Evolutionary conservation across 1,140 invertebrate genomes (phyloP).

Genomic region (Carposina sasakii): DNA sequence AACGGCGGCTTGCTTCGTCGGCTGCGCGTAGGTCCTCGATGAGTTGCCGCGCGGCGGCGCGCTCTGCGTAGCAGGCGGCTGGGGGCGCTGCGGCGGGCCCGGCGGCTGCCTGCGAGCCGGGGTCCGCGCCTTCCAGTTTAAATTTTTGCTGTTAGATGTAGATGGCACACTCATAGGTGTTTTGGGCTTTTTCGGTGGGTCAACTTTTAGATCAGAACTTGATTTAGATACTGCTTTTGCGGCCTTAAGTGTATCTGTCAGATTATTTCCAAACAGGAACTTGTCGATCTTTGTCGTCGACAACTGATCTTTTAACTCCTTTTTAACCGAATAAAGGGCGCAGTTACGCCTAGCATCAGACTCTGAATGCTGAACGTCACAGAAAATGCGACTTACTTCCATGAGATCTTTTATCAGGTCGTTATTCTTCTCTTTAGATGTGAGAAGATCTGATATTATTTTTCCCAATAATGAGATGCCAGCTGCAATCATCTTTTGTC

Average conservation of each 20-base stretch:
- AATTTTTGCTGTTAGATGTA: no score
- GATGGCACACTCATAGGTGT: no score
- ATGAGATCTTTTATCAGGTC: not conserved
- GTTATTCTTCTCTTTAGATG: not conserved
- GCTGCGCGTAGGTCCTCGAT: not conserved
- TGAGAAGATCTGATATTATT: not conserved
- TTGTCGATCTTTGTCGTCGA: no score
- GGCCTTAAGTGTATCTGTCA: no score
- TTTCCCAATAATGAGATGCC: not conserved
- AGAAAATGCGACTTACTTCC: not conserved
- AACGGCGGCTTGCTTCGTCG: not conserved
- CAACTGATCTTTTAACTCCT: no score
- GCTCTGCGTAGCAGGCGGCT: not conserved
- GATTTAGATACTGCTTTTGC: no score
- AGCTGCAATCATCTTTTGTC: not conserved
- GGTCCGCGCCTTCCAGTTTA: slow-evolving; percentile 9
- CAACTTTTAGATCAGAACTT: no score
- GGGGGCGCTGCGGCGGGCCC: no score
- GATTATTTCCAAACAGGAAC: no score
- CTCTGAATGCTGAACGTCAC: not conserved
- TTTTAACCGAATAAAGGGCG: no score
- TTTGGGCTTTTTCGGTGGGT: no score
- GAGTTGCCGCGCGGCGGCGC: not conserved
- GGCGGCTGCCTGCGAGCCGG: not conserved
- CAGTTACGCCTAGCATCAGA: no score